Percentiles rank a stretch among this genome's conserved stretches.
phyloP scores from a whole-genome alignment of 2,888 invertebrate genomes.

The Nomada fucata region DNA sequence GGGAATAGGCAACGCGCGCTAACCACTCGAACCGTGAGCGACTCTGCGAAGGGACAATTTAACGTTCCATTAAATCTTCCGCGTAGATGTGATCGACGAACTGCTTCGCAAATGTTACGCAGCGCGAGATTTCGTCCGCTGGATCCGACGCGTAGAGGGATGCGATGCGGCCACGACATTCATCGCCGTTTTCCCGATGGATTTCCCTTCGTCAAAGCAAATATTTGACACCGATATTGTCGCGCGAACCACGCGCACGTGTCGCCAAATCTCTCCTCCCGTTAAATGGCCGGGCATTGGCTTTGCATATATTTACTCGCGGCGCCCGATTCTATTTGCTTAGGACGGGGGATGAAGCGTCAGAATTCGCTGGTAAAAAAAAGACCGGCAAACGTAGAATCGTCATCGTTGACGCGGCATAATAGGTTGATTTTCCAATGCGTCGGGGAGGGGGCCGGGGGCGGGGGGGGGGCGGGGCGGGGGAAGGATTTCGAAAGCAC shows the following conservation, averaged over 20 bases:
- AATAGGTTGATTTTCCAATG: constrained; percentile 52
- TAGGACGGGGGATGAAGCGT: constrained; percentile 54
- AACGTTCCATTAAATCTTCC: constrained; percentile 25
- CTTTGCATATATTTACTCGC: constrained; percentile 47
- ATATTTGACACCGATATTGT: constrained; percentile 39
- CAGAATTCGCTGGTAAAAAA: constrained; percentile 43
- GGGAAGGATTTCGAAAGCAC: constrained; percentile 61
- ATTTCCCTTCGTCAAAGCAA: background rate
- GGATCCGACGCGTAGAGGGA: background rate
- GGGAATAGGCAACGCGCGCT: constrained; percentile 46
- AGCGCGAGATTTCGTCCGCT: no score
- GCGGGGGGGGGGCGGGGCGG: constrained; percentile 32
- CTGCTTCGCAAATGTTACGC: no score
- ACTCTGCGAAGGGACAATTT: constrained; percentile 33
- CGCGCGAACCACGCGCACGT: constrained; percentile 46
- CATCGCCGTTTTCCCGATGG: background rate
- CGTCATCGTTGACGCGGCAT: constrained; percentile 41
- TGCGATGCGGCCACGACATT: constrained; percentile 1
- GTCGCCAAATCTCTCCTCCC: constrained; percentile 45
- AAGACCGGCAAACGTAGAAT: constrained; percentile 33
- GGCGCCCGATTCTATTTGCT: constrained; percentile 61
- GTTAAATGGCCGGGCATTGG: constrained; percentile 48
- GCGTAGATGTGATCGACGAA: no score
- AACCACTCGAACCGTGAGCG: constrained; percentile 39
- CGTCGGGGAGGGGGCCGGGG: constrained; percentile 16